Conservation (phyloP, 1,140 invertebrate genomes). For the Pissodes strobi region DNA sequence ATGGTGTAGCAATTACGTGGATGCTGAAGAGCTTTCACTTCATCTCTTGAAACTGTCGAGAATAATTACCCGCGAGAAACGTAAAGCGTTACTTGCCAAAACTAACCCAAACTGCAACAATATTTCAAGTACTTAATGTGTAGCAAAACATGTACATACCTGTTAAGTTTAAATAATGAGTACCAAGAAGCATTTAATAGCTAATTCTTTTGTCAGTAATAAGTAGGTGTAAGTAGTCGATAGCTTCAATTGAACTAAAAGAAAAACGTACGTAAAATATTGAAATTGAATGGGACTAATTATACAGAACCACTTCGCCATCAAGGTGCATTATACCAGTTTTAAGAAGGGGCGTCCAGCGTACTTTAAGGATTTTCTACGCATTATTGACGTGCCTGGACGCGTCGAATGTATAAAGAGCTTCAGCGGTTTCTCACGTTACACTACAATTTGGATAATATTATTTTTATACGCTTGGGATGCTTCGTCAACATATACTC, state of each 20-base stretch:
- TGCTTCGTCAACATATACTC: too few species aligned
- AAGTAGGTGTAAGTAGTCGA: constrained; percentile 7
- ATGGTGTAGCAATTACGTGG: background rate
- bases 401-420: constrained; percentile 1
- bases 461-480: constrained; percentile 14
- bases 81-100: too few species aligned
- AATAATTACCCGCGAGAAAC: too few species aligned
- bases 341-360: too few species aligned
- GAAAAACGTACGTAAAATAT: constrained; percentile 24
- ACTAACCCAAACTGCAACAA: too few species aligned
- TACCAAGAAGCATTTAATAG: constrained; percentile 36
- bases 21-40: too few species aligned
- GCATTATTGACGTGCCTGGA: too few species aligned
- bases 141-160: constrained; percentile 17
- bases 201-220: constrained; percentile 16
- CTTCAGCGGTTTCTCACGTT: too few species aligned
- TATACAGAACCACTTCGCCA: constrained; percentile 15
- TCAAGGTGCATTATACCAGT: constrained; percentile 18
- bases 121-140: background rate
- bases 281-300: constrained; percentile 33
- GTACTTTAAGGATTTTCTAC: too few species aligned
- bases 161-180: constrained; percentile 31
- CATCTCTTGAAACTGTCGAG: too few species aligned
- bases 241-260: background rate
- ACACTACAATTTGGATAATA: too few species aligned